Percentiles rank a stretch among this genome's conserved stretches.
Conservation (phyloP, 1,140 invertebrate species). For the Globodera rostochiensis region DNA sequence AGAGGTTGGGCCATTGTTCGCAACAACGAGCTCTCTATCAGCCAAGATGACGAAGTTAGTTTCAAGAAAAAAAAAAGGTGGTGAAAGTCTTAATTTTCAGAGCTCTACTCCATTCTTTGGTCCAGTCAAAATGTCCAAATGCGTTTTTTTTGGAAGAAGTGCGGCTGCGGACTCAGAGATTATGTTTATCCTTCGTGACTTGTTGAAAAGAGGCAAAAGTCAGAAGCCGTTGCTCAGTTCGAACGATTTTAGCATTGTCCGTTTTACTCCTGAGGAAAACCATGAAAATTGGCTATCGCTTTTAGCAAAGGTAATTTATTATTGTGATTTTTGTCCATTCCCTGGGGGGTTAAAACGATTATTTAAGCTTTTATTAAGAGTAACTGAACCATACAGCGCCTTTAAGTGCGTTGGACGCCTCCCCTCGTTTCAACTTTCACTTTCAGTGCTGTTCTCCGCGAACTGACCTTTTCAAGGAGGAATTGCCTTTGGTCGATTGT, state of each 20-base stretch:
- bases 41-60: constrained; percentile 46
- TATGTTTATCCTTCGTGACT: constrained; percentile 23
- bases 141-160: constrained; percentile 33
- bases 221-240: not conserved
- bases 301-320: constrained; percentile 25
- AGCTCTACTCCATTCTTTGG: constrained; percentile 38
- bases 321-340: not conserved
- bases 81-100: constrained; percentile 34
- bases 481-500: constrained; percentile 31
- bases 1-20: constrained; percentile 37
- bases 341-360: not conserved
- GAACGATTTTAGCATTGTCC: constrained; percentile 16
- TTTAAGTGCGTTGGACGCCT: no score
- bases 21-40: constrained; percentile 40
- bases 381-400: no score
- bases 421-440: not conserved
- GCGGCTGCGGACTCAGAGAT: constrained; percentile 21
- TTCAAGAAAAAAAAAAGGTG: constrained; percentile 21
- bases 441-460: constrained; percentile 23
- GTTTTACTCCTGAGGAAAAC: constrained; percentile 51
- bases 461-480: constrained; percentile 11
- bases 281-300: constrained; percentile 40
- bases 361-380: not conserved
- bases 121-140: constrained; percentile 45
- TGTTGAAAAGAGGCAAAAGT: constrained; percentile 29